Base-by-base conservation (phyloP, 1,140 invertebrate species). In the Melitaea cinxia region DNA sequence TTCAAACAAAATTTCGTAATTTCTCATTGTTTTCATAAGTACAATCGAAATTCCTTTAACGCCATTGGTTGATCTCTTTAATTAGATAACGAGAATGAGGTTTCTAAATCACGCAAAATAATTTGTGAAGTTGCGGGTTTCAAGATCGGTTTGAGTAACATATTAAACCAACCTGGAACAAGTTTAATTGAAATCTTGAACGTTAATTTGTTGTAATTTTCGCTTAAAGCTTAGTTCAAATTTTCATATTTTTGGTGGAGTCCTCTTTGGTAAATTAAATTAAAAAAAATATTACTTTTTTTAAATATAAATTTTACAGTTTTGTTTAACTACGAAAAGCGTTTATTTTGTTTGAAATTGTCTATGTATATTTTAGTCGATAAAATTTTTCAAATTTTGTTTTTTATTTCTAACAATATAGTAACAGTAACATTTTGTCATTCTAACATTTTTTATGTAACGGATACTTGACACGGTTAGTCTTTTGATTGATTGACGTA, bases 401-500 rank as follows among this genome's bases (percentile, higher is more conserved):
- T n/a, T n/a, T n/a, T n/a, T n/a, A n/a, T n/a, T n/a, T n/a, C n/a
- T n/a, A n/a, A n/a, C n/a, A n/a, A n/a, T n/a, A n/a, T n/a, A n/a
- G n/a, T n/a, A n/a, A n/a, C n/a, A n/a, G n/a, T n/a, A n/a, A n/a
- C n/a, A n/a, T n/a, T n/a, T n/a, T n/a, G n/a, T n/a, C n/a, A n/a
- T n/a, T n/a, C n/a, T n/a, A n/a, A n/a, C n/a, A n/a, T n/a, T n/a
- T n/a, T n/a, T n/a, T 62, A 42, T 42, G 52, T 54, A 26, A 53
- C 52, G 52, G 35, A 54, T 54, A 55, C 60, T 33, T 47, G 60
- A 55, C 60, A 45, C 24, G 60, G 49, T 62, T 62, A 39, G 50
- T 45, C 45, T 62, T 45, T 52, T 62, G 60, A 62, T 54, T 62
- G 60, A 62, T 62, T 55, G 60, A 37, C 52, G 26, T 62, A 62